A percentile compares a stretch with the other conserved stretches of the same genome.
These are phyloP conservation scores for Cygnus buccinator DNA, from an alignment of 2,113 vertebrate genomes.

Conservation along the genomic window DNA sequence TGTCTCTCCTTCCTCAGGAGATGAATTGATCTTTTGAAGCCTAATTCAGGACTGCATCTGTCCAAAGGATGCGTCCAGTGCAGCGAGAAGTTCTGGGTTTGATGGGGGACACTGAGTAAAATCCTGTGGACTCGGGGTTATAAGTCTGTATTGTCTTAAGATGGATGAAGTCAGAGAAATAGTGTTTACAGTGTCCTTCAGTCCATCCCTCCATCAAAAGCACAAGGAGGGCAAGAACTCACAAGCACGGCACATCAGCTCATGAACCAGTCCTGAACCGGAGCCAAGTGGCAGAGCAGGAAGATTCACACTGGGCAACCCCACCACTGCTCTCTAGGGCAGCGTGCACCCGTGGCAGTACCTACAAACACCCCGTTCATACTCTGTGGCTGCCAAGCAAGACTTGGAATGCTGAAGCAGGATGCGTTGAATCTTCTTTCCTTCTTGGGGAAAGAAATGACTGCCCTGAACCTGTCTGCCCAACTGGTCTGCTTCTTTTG, in stretches of 20 bases:
- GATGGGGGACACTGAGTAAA: neutral
- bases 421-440: neutral
- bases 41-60: neutral
- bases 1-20: neutral
- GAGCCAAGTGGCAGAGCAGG: neutral
- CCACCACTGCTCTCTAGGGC: neutral
- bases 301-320: neutral
- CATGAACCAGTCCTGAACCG: neutral
- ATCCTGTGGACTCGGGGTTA: neutral
- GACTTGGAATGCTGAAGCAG: neutral
- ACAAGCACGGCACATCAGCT: neutral
- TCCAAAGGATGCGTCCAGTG: neutral
- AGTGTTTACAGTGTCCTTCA: rapidly evolving
- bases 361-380: rapidly evolving
- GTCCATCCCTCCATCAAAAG: neutral
- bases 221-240: neutral
- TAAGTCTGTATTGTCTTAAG: neutral
- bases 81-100: neutral
- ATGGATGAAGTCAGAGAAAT: neutral
- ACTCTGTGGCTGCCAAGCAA: neutral
- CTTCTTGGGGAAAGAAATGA: neutral
- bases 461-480: too few relatives aligned
- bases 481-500: neutral
- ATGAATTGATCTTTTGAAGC: neutral
- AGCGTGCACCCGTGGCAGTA: rapidly evolving